A percentile compares a stretch with the other conserved stretches of the same genome.
phyloP scores from a whole-genome alignment of 1,140 invertebrate genomes.

The Drosophila tsacasi region DNA sequence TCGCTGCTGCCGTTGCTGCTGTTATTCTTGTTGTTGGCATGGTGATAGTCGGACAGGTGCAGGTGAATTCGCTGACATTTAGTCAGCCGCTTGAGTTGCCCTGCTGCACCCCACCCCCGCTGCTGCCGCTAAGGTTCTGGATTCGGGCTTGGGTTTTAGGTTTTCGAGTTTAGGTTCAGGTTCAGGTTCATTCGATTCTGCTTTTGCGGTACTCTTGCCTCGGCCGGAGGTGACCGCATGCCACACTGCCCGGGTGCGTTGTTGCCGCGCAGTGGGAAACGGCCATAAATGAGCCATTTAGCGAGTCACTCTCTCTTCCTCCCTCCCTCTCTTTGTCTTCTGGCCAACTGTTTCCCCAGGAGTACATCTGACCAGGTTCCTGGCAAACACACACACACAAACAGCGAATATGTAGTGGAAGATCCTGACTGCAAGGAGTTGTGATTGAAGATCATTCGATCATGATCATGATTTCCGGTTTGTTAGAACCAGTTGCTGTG shows the following conservation, averaged over 20 bases:
- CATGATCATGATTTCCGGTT: conserved; percentile 46
- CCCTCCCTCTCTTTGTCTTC: conserved; percentile 47
- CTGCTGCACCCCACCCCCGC: conserved; percentile 25
- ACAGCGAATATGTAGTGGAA: not conserved
- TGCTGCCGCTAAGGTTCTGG: conserved; percentile 2
- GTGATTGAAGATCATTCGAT: conserved; percentile 59
- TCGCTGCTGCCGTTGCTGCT: conserved; percentile 34
- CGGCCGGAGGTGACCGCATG: conserved; percentile 66
- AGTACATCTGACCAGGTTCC: conserved; percentile 37
- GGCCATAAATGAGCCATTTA: conserved; percentile 81
- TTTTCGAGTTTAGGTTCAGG: conserved; percentile 16
- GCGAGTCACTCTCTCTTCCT: conserved; percentile 76
- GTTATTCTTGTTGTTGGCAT: conserved; percentile 70
- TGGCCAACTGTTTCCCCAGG: conserved; percentile 63
- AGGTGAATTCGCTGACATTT: conserved; percentile 73
- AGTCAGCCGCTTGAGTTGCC: conserved; percentile 69
- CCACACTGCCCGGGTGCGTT: conserved; percentile 58
- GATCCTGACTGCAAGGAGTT: conserved; percentile 36
- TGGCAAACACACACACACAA: conserved; percentile 2
- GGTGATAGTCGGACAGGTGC: conserved; percentile 82
- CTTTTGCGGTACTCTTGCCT: conserved; percentile 63
- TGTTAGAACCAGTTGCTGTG: conserved; percentile 11
- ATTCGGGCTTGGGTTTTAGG: conserved; percentile 8
- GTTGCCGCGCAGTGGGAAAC: conserved; percentile 71
- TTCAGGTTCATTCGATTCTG: conserved; percentile 75